Evolutionary conservation across 2,113 vertebrate species (phyloP), one percentile per base, ranked within the genome.

Genomic region (Rhineura floridana): DNA sequence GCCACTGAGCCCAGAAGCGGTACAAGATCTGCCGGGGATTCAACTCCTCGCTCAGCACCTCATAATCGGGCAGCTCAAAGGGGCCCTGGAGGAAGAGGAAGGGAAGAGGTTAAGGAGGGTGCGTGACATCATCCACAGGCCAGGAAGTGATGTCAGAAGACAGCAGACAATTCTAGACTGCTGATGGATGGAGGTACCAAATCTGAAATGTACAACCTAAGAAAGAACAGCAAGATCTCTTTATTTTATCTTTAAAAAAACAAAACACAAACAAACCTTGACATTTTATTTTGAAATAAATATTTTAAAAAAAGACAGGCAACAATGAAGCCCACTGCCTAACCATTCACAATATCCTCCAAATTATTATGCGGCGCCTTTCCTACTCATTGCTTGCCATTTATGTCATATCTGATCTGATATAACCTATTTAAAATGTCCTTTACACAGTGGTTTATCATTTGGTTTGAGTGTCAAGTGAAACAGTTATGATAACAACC

Each of bases 1-100:
- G 93, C 97, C 97, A 98, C 89, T 93, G 95, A n/a, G 96, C 96
- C 97, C 97, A 98, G 92, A 97, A 97, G 15, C 94, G 91, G 92
- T 93, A 97, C 4, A 97, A 95, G 79, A 97, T 90, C 88, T 97
- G 97, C 80, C 96, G 92, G 90, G 96, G 95, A 91, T 97, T 97
- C 80, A 98, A 90, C 83, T 97, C 94, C 0, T 97, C 96, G 0
- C 94, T 94, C 6, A 89, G 89, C 33, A 95, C 90, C 77, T 96
- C 94, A 12, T 90, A 91, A 28, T 80, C 90, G 0, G 96, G 96
- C 19, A 94, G 93, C 90, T 97, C 89, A 86, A 96, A 97, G 1
- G 96, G 91, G 0, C 97, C 97, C 97, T 97, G 87, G 42, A 12
- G 55, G 65, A 23, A 3, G 67, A 25, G 33, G 39, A 23, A 4